Percentiles rank a stretch among this genome's conserved stretches.
Conservation (phyloP, 2,113 vertebrate genomes). For the Rhinoderma darwinii region DNA sequence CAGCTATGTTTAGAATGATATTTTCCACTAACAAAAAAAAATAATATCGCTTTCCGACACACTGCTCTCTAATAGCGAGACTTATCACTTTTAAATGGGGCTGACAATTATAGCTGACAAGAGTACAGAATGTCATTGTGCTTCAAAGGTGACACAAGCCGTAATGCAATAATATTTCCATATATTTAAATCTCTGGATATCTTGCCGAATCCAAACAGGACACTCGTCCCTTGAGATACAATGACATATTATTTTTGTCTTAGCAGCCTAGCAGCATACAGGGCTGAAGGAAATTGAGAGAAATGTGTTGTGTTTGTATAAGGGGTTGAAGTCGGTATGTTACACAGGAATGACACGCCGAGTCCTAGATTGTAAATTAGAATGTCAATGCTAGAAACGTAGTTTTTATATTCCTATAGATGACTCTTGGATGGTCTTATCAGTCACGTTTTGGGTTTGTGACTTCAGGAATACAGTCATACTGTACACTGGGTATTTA, state of each 20-base stretch:
- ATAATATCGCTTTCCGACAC: constrained; percentile 53
- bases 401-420: background rate
- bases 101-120: constrained; percentile 55
- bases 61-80: constrained; percentile 51
- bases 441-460: background rate
- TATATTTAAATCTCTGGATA: constrained; percentile 53
- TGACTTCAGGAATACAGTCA: background rate
- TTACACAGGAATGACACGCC: background rate
- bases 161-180: constrained; percentile 51
- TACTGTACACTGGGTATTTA: background rate
- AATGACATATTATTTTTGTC: constrained; percentile 52
- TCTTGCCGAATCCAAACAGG: constrained; percentile 37
- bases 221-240: constrained; percentile 45
- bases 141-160: constrained; percentile 33
- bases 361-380: constrained; percentile 16
- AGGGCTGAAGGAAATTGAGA: constrained; percentile 21
- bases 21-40: constrained; percentile 45
- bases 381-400: background rate
- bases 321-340: background rate
- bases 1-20: constrained; percentile 65
- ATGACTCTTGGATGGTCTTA: background rate
- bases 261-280: background rate
- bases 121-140: constrained; percentile 52
- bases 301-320: constrained; percentile 6
- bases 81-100: constrained; percentile 55